Conservation (phyloP, 2,888 invertebrate species). For the Cataglyphis altisquamis region DNA sequence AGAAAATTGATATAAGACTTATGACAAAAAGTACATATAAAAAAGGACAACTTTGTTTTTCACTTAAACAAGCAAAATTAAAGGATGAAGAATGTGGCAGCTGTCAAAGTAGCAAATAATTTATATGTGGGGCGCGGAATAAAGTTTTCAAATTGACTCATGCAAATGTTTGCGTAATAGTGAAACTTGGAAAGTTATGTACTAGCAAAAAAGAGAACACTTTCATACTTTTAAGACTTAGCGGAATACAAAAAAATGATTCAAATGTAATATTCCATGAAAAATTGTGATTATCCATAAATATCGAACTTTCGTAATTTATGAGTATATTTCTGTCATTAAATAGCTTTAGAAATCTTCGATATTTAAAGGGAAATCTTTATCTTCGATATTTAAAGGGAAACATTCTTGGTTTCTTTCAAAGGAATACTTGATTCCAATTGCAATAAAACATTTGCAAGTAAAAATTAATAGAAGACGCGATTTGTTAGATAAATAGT, state of each 20-base stretch:
- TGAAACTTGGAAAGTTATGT: constrained; percentile 7
- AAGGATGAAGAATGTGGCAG: neutral
- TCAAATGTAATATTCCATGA: neutral
- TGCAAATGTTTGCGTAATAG: neutral
- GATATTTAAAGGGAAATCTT: neutral
- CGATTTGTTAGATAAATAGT: neutral
- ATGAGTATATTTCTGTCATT: neutral
- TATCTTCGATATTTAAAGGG: neutral
- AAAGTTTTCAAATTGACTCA: constrained; percentile 6
- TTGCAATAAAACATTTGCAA: neutral
- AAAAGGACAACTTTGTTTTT: neutral
- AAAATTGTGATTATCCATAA: neutral
- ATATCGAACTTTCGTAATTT: neutral
- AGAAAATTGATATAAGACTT: neutral
- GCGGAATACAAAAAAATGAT: neutral
- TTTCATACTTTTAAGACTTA: neutral
- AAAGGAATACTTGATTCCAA: neutral
- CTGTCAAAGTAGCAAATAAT: neutral
- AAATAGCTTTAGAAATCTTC: neutral
- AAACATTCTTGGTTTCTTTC: neutral
- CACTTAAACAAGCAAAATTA: neutral
- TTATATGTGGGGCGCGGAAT: neutral
- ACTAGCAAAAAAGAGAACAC: neutral
- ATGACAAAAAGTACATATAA: neutral
- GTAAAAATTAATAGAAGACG: neutral